phyloP scores from a whole-genome alignment of 2,113 vertebrate genomes.

The Osmerus eperlanus region DNA sequence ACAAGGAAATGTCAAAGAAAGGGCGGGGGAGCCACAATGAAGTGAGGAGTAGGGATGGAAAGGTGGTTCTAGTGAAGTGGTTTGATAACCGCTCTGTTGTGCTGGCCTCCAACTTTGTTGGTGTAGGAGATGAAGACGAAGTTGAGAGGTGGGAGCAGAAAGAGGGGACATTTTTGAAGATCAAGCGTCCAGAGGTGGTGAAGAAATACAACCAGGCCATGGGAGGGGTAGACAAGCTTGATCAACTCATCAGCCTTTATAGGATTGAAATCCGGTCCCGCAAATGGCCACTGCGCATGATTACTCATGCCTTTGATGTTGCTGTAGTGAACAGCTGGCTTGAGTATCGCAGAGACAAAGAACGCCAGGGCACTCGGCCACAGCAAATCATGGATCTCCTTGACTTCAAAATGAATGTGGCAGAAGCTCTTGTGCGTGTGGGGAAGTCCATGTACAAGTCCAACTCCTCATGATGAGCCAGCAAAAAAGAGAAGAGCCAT shows the following conservation, averaged over 20 bases:
- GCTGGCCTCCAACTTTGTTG: conserved; percentile 39
- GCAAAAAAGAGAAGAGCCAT: too few species aligned
- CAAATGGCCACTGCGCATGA: too few species aligned
- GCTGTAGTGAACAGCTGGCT: too few species aligned
- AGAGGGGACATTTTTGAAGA: too few species aligned
- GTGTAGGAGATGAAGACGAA: background rate
- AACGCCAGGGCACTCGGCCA: background rate
- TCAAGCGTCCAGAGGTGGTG: too few species aligned
- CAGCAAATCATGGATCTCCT: conserved; percentile 12
- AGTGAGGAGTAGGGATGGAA: conserved; percentile 19
- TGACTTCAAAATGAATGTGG: conserved; percentile 11
- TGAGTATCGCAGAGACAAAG: background rate
- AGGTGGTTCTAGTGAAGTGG: conserved; percentile 24
- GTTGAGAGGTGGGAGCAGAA: too few species aligned
- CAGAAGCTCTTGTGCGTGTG: conserved; percentile 3
- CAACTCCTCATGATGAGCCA: conserved; percentile 3
- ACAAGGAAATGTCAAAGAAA: conserved; percentile 20
- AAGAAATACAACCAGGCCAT: too few species aligned
- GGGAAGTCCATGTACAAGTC: conserved; percentile 13
- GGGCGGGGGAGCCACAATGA: conserved; percentile 3
- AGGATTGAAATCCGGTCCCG: too few species aligned
- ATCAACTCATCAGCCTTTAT: too few species aligned
- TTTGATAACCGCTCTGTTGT: conserved; percentile 19
- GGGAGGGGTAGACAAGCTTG: too few species aligned
- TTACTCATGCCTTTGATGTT: too few species aligned